Percentiles rank a stretch among this genome's conserved stretches.
Conservation (phyloP, 2,797 vertebrate species). For the Gambelia wislizenii region DNA sequence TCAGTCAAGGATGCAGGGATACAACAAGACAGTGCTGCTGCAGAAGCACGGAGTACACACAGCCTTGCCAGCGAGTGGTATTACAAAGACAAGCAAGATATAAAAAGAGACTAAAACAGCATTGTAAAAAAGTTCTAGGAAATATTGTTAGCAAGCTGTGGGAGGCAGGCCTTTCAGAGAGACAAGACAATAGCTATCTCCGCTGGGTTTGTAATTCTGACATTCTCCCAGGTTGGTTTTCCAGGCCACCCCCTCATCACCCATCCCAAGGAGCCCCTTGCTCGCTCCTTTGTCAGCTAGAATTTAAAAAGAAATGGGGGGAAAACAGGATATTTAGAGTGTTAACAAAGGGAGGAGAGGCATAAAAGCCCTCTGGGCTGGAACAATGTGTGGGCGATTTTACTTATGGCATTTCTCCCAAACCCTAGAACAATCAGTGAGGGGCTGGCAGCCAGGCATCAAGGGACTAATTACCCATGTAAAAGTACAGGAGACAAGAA, state of each 20-base stretch:
- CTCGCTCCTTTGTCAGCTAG: neutral
- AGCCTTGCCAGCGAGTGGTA: too few relatives aligned
- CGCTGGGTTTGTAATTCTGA: neutral
- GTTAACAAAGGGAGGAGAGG: conserved; percentile 6
- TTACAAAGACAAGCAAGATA: neutral
- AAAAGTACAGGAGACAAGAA: conserved; percentile 42
- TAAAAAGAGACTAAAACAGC: neutral
- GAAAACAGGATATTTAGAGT: neutral
- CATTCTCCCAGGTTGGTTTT: neutral
- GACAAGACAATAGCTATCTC: neutral
- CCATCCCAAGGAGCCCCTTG: neutral
- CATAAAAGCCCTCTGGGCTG: conserved; percentile 25
- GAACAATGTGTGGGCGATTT: conserved; percentile 16
- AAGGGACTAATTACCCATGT: conserved; percentile 45
- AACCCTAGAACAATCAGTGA: neutral
- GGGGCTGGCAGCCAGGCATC: conserved; percentile 24
- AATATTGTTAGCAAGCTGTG: too few relatives aligned
- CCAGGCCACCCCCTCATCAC: neutral
- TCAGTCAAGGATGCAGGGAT: too few relatives aligned
- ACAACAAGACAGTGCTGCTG: neutral
- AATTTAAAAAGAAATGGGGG: neutral
- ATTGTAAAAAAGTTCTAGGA: neutral
- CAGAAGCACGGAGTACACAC: too few relatives aligned
- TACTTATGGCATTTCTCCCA: conserved; percentile 27
- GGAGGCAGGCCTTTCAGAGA: neutral